These are phyloP conservation scores for Cynaeus angustus DNA, from an alignment of 2,888 invertebrate species.

Conservation along the genomic window DNA sequence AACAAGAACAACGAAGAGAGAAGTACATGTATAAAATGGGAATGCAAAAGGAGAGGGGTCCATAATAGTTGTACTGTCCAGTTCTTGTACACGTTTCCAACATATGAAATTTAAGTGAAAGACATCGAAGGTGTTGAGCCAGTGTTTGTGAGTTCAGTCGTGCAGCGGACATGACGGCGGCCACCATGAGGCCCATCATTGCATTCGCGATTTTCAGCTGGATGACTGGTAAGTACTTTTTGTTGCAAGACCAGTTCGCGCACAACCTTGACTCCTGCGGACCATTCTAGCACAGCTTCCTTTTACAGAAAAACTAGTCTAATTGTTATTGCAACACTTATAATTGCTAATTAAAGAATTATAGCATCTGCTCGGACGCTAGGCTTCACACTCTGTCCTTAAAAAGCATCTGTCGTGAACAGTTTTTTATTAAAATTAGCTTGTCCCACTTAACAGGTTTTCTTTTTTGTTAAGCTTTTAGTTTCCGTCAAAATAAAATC, in stretches of 20 bases:
- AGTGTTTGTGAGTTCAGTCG: conserved; percentile 63
- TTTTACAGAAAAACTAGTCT: conserved; percentile 7
- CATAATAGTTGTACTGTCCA: conserved; percentile 43
- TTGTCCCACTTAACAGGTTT: too few species aligned
- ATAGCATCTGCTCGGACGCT: too few species aligned
- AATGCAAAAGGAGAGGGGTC: conserved; percentile 57
- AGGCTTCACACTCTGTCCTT: too few species aligned
- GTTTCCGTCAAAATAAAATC: too few species aligned
- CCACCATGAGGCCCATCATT: conserved; percentile 60
- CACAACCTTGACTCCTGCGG: conserved; percentile 17
- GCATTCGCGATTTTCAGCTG: conserved; percentile 48
- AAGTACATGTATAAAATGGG: conserved; percentile 35
- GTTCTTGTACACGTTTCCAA: conserved; percentile 41
- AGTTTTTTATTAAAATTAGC: too few species aligned
- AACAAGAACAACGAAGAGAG: conserved; percentile 19
- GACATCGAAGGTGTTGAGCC: conserved; percentile 63
- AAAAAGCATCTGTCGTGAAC: too few species aligned
- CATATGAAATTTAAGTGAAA: conserved; percentile 68
- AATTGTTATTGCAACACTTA: not conserved
- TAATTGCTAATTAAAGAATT: not conserved
- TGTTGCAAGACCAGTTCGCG: conserved; percentile 1
- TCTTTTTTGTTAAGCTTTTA: too few species aligned
- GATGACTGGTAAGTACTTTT: conserved; percentile 57
- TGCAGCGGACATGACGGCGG: conserved; percentile 60
- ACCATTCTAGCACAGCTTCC: conserved; percentile 4